Base-by-base conservation (phyloP, 2,797 vertebrate genomes). In the Ctenopoma kingsleyae region DNA sequence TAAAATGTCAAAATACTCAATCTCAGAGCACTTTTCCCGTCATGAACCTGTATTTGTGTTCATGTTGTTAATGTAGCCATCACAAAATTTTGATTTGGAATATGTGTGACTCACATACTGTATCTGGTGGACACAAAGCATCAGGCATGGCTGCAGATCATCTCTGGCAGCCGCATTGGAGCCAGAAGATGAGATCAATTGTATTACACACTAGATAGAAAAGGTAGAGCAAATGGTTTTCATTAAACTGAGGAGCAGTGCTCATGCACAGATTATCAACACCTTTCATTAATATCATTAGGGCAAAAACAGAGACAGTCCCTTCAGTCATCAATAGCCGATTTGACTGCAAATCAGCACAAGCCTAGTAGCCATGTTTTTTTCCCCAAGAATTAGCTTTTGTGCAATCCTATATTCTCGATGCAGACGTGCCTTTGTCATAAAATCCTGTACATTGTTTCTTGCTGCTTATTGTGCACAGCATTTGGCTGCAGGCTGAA, bases 401-500 rank as follows among this genome's bases (percentile, higher is more conserved):
- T 47, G 8, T 46, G 9, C 20, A 36, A 47, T 0, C 1, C 32
- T 35, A 44, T 40, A 52, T 61, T 48, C 27, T 36, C 16, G 12
- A 59, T 55, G 63, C 35, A 63, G 71, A 60, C 54, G 64, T 20
- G 35, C 25, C 15, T 54, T 58, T 64, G 36, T 71, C 69, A 19
- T 27, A 11, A 66, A 56, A 73, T 60, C 35, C 56, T 48, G 54
- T n/a, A 47, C 53, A 61, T 17, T 57, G 47, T 52, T 52, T 56
- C 61, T 63, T 66, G 44, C 56, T 71, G 63, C 53, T 48, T 76
- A 60, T 71, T 84, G 76, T 73, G 62, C 54, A 51, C 36, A 72
- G 71, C 55, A 63, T 78, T 81, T 83, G 56, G 67, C 80, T 81
- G 52, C 66, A 58, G 79, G 74, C 81, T 71, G 47, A 11, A 55